Conservation (phyloP, 2,888 invertebrate species). For the Drosophila paranaensis region DNA sequence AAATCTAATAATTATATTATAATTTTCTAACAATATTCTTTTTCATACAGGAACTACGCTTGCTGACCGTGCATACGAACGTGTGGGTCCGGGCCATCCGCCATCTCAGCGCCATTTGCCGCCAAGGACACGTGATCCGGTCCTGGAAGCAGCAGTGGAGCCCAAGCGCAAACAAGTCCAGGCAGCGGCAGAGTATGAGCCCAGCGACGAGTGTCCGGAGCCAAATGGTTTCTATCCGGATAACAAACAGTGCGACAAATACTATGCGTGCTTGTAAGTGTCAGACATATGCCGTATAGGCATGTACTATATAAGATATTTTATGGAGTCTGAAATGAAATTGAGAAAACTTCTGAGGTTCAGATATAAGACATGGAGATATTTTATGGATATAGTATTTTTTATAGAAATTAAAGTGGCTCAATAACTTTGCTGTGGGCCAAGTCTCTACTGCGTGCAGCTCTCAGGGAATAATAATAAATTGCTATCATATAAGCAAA, state of each 20-base stretch:
- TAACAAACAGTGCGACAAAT: conserved; percentile 94
- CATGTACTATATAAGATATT: too few relatives aligned
- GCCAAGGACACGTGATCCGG: conserved; percentile 72
- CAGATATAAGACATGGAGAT: too few relatives aligned
- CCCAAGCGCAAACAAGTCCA: conserved; percentile 63
- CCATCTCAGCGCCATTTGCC: conserved; percentile 80
- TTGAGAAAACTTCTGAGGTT: too few relatives aligned
- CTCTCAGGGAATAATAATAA: too few relatives aligned
- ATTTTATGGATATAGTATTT: too few relatives aligned
- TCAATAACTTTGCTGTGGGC: too few relatives aligned
- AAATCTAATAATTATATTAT: too few relatives aligned
- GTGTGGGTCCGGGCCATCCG: conserved; percentile 78
- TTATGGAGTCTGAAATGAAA: too few relatives aligned
- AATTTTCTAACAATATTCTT: conserved; percentile 2
- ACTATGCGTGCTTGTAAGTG: conserved; percentile 90
- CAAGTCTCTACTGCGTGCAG: too few relatives aligned
- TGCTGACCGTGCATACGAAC: conserved; percentile 75
- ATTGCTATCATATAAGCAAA: too few relatives aligned
- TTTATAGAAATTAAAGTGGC: too few relatives aligned
- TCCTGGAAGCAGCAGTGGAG: conserved; percentile 59
- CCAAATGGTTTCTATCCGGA: conserved; percentile 93
- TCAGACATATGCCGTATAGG: background rate
- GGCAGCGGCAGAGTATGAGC: conserved; percentile 85
- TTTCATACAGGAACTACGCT: conserved; percentile 69
- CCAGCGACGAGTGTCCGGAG: conserved; percentile 91